Evolutionary conservation across 2,113 vertebrate species (phyloP).

Genomic region (Istiophorus platypterus): DNA sequence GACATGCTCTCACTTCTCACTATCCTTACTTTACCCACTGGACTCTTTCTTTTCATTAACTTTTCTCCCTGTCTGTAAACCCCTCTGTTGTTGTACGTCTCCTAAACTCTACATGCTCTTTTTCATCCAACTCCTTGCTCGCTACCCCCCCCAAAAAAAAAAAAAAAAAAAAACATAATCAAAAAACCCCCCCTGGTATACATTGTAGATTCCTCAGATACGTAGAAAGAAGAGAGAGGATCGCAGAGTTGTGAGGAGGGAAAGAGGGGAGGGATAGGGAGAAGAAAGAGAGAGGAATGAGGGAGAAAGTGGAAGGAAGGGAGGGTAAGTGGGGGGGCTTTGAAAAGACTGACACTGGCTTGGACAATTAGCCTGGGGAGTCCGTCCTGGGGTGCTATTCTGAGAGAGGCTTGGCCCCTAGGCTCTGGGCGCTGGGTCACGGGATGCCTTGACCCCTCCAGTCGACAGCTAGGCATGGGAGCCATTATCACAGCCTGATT

Average conservation of each 20-base stretch:
- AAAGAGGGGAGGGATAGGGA: conserved; percentile 39
- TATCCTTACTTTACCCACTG: conserved; percentile 2
- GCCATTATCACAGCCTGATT: conserved; percentile 88
- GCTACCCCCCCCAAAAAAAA: neutral
- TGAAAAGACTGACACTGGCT: conserved; percentile 86
- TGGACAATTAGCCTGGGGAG: conserved; percentile 85
- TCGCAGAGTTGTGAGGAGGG: conserved; percentile 53
- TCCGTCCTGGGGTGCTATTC: conserved; percentile 84
- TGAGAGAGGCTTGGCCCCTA: conserved; percentile 77
- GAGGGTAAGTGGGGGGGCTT: conserved; percentile 62
- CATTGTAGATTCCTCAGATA: conserved; percentile 57
- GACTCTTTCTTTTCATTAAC: conserved; percentile 45
- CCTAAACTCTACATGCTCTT: neutral
- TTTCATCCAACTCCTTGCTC: neutral
- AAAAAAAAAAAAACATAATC: too few species aligned
- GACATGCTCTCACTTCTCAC: conserved; percentile 25
- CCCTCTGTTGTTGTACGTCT: neutral
- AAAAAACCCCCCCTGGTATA: conserved; percentile 40
- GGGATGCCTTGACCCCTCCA: conserved; percentile 86
- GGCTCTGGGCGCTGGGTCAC: conserved; percentile 84
- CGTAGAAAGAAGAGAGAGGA: conserved; percentile 62
- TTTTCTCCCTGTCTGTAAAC: conserved; percentile 26
- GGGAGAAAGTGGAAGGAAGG: conserved; percentile 64
- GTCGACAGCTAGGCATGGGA: conserved; percentile 86
- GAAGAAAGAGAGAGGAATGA: conserved; percentile 68